Conservation (phyloP, 2,888 invertebrate species). For the Ichneumoninae sp. region DNA sequence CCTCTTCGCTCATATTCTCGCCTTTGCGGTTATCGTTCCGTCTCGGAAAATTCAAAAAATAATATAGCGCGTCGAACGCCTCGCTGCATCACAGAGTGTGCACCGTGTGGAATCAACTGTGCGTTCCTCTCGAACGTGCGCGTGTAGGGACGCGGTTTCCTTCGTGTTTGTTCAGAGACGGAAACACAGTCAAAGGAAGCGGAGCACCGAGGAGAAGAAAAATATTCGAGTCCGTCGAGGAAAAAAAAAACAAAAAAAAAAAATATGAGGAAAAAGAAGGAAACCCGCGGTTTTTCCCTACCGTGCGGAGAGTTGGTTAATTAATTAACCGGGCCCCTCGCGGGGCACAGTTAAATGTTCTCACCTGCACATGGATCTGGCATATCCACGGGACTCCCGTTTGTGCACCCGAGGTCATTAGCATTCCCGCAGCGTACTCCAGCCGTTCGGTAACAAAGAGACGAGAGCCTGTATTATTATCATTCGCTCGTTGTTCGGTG, state of each 20-base stretch:
- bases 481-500: conserved; percentile 33
- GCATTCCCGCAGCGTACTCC: conserved; percentile 59
- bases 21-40: conserved; percentile 21
- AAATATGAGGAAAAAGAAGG: background rate
- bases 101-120: background rate
- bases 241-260: too few relatives aligned
- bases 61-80: background rate
- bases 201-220: background rate
- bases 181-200: conserved; percentile 15
- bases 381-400: conserved; percentile 7
- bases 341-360: conserved; percentile 44
- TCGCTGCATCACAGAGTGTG: background rate
- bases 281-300: conserved; percentile 23
- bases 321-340: conserved; percentile 49
- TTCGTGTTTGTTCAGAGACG: conserved; percentile 7
- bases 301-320: conserved; percentile 46
- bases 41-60: conserved; percentile 22
- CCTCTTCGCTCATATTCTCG: background rate
- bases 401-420: conserved; percentile 48
- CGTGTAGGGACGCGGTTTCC: background rate
- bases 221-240: conserved; percentile 12
- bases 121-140: background rate
- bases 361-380: conserved; percentile 6
- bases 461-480: conserved; percentile 55
- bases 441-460: conserved; percentile 55